These are phyloP conservation scores for Terrapene triunguis DNA, from an alignment of 2,113 vertebrate species.

Conservation along the genomic window DNA sequence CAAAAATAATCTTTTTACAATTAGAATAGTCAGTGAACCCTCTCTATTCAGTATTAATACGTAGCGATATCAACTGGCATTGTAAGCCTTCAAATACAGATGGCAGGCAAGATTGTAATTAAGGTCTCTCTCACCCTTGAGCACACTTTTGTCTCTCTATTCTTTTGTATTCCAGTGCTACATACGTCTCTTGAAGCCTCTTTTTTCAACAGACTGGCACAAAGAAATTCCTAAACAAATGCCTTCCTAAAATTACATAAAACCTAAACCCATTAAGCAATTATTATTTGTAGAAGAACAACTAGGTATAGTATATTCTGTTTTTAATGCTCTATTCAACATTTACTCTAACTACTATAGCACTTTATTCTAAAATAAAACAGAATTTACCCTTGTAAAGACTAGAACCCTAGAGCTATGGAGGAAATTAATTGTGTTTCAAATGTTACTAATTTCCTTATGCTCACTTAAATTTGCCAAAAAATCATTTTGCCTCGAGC, in stretches of 20 bases:
- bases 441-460: neutral
- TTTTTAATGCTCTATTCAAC: neutral
- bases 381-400: neutral
- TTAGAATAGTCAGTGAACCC: neutral
- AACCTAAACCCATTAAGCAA: neutral
- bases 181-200: neutral
- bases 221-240: neutral
- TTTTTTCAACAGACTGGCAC: neutral
- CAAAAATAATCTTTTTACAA: neutral
- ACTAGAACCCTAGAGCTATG: neutral
- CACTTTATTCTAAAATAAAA: neutral
- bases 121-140: neutral
- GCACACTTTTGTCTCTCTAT: accelerated
- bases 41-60: neutral
- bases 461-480: neutral
- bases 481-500: neutral
- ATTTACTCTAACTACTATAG: neutral
- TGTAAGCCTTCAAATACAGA: neutral
- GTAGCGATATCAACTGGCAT: neutral
- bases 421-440: neutral
- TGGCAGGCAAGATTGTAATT: neutral
- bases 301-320: accelerated
- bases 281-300: neutral
- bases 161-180: neutral
- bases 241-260: neutral